Evolutionary conservation across 30 jellyfish, hydroid and myxozoan genomes (phyloP).

Genomic region (Mastigias papua): DNA sequence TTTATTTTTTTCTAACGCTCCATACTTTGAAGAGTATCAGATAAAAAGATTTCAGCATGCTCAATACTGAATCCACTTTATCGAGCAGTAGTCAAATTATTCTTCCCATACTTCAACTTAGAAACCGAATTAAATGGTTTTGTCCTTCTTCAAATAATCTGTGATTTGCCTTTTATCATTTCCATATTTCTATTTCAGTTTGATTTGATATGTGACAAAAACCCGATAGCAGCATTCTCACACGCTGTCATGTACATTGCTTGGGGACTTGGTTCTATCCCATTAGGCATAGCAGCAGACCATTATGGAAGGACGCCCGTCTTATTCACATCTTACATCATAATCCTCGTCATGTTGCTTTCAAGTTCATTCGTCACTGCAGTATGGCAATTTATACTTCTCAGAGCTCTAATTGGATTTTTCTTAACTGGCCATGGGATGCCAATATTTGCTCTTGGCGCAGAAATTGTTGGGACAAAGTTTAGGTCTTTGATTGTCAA

Average conservation of each 20-base stretch:
- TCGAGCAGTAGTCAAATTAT: too few species aligned
- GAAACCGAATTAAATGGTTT: too few species aligned
- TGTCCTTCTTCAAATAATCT: too few species aligned
- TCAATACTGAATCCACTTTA: too few species aligned
- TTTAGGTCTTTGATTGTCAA: slow-evolving; percentile 66
- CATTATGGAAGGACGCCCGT: slow-evolving; percentile 81
- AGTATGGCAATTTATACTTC: slow-evolving; percentile 67
- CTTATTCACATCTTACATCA: slow-evolving; percentile 20
- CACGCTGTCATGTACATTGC: slow-evolving; percentile 80
- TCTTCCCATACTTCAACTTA: too few species aligned
- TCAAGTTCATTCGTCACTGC: slow-evolving; percentile 67
- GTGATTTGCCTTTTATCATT: too few species aligned
- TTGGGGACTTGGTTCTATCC: slow-evolving; percentile 86
- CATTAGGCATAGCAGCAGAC: slow-evolving; percentile 81
- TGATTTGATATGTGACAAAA: slow-evolving; percentile 78
- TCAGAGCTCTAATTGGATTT: slow-evolving; percentile 70
- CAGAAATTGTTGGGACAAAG: slow-evolving; percentile 83
- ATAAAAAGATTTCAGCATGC: too few species aligned
- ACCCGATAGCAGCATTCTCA: slow-evolving; percentile 74
- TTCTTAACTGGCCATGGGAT: slow-evolving; percentile 68
- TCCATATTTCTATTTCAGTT: too few species aligned
- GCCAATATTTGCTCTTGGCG: slow-evolving; percentile 52
- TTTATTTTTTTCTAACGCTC: too few species aligned
- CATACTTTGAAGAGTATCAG: too few species aligned
- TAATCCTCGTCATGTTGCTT: slow-evolving; percentile 33